Conservation (phyloP, 2,797 vertebrate species). For the Tenualosa ilisha region DNA sequence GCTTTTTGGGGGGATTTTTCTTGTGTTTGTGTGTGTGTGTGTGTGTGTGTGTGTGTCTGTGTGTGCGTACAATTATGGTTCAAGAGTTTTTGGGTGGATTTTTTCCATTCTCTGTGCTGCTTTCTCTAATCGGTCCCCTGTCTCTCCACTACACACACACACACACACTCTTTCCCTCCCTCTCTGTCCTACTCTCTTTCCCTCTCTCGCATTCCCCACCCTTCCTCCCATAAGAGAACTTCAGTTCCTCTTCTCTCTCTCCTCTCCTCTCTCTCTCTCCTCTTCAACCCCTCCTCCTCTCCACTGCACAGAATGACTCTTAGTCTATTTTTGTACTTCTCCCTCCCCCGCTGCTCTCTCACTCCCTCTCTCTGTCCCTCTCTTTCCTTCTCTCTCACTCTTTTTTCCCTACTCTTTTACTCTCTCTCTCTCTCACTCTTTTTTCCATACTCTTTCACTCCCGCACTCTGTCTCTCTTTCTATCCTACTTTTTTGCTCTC, state of each 20-base stretch:
- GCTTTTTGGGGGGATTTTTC: not conserved
- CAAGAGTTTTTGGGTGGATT: not conserved
- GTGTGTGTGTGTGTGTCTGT: conserved; percentile 41
- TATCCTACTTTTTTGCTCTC: not conserved
- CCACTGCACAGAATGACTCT: no score
- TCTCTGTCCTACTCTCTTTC: not conserved
- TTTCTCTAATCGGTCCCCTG: not conserved
- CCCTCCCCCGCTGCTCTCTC: conserved; percentile 33
- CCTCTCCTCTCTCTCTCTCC: no score
- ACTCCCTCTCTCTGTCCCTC: conserved; percentile 24
- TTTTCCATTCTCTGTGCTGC: not conserved
- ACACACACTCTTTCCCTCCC: not conserved
- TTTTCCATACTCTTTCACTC: conserved; percentile 54
- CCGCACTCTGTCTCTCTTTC: conserved; percentile 46
- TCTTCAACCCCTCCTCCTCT: no score
- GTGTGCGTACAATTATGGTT: conserved; percentile 9
- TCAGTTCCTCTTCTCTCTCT: no score
- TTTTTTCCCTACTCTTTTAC: conserved; percentile 11
- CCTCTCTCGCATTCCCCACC: not conserved
- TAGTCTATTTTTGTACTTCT: not conserved
- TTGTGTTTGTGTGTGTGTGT: not conserved
- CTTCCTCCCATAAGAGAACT: not conserved
- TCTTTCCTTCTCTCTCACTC: conserved; percentile 30
- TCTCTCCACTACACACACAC: not conserved
- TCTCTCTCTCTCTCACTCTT: conserved; percentile 42